Conservation (phyloP, 2,113 vertebrate species). For the Scortum barcoo region DNA sequence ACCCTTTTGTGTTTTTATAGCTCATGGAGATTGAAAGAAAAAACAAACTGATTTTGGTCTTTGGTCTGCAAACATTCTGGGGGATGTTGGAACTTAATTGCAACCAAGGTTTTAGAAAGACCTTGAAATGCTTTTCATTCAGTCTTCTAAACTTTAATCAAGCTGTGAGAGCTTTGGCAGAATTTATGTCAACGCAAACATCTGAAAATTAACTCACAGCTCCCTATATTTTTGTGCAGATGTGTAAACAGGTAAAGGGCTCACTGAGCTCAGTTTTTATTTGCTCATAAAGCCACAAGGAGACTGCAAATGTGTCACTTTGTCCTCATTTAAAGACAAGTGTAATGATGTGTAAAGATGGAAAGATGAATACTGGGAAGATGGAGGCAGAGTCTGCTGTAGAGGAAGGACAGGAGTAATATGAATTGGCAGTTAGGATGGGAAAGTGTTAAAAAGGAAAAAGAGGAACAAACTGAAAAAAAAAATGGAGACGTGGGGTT, state of each 20-base stretch:
- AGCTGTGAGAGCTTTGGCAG: neutral
- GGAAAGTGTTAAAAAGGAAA: conserved; percentile 15
- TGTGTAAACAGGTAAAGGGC: conserved; percentile 13
- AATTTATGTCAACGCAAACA: neutral
- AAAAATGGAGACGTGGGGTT: neutral
- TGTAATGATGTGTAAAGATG: conserved; percentile 12
- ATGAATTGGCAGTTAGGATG: conserved; percentile 37
- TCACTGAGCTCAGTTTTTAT: conserved; percentile 2
- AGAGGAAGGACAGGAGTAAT: conserved; percentile 10
- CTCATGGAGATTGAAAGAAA: conserved; percentile 1
- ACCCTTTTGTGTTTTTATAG: conserved; percentile 44
- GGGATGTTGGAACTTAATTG: neutral
- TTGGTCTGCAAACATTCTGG: conserved; percentile 8
- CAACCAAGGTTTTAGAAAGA: conserved; percentile 1
- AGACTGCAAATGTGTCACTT: conserved; percentile 23
- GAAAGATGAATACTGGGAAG: neutral
- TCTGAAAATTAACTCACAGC: neutral
- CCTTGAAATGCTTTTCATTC: neutral
- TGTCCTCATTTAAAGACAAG: conserved; percentile 28
- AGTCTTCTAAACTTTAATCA: conserved; percentile 4
- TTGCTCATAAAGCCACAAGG: conserved; percentile 30
- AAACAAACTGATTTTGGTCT: conserved; percentile 37
- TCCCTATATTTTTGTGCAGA: conserved; percentile 1
- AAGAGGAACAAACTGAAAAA: conserved; percentile 9
- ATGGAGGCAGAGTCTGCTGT: neutral